Percentiles rank a stretch among this genome's conserved stretches.
Evolutionary conservation across 2,888 invertebrate genomes (phyloP).

Genomic region (Baccha elongata): DNA sequence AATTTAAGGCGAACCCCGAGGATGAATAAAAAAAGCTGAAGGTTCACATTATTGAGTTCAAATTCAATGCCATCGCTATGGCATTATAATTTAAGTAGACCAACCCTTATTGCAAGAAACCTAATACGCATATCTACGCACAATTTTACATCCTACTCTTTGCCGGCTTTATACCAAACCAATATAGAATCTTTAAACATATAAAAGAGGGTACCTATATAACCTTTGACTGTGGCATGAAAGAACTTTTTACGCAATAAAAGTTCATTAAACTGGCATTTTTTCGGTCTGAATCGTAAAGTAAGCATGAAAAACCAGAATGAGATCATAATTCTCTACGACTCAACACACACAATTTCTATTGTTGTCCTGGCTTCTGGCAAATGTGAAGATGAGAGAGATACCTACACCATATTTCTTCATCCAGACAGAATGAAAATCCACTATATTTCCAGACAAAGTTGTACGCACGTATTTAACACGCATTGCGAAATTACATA

Average conservation of each 20-base stretch:
- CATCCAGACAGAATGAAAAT: conserved; percentile 47
- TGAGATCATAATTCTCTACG: conserved; percentile 55
- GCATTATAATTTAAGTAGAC: conserved; percentile 29
- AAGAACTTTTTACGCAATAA: conserved; percentile 30
- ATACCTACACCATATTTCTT: neutral
- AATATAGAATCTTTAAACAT: neutral
- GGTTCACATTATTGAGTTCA: conserved; percentile 7
- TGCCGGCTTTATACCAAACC: neutral
- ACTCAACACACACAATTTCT: conserved; percentile 23
- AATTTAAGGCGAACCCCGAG: conserved; percentile 19
- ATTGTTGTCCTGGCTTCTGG: conserved; percentile 32
- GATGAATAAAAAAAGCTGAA: neutral
- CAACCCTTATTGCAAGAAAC: conserved; percentile 37
- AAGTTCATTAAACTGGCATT: conserved; percentile 67
- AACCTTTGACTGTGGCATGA: conserved; percentile 9
- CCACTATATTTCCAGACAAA: conserved; percentile 39
- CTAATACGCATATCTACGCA: conserved; percentile 29
- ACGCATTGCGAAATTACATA: conserved; percentile 57
- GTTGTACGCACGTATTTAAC: conserved; percentile 61
- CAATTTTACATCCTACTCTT: conserved; percentile 1
- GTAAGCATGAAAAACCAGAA: conserved; percentile 47
- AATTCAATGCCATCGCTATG: conserved; percentile 51
- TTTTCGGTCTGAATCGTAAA: conserved; percentile 35
- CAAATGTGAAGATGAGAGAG: conserved; percentile 20
- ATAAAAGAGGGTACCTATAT: conserved; percentile 7